phyloP scores from a whole-genome alignment of 2,797 vertebrate genomes.

The Lepilemur ruficaudatus region DNA sequence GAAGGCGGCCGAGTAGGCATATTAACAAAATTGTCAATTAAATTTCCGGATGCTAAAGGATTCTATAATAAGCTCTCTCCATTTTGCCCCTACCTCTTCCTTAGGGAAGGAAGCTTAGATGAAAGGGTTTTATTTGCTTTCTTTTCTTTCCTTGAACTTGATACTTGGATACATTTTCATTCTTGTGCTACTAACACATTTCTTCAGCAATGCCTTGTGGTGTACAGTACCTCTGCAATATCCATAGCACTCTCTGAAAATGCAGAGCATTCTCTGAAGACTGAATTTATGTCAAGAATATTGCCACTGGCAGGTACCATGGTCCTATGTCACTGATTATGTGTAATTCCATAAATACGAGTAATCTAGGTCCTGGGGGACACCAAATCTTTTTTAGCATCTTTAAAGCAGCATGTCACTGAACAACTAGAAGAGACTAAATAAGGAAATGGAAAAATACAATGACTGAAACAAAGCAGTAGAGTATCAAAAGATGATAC shows the following conservation, averaged over 20 bases:
- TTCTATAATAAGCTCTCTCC: not conserved
- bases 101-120: not conserved
- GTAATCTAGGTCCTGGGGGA: not conserved
- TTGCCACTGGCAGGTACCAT: not conserved
- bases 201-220: not conserved
- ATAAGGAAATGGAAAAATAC: not conserved
- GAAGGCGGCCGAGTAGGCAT: not conserved
- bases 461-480: not conserved
- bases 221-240: not conserved
- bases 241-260: not conserved
- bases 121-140: not conserved
- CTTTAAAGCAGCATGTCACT: not conserved
- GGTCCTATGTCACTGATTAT: not conserved
- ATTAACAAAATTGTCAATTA: conserved; percentile 51
- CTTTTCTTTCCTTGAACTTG: not conserved
- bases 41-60: conserved; percentile 26
- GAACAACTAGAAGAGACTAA: not conserved
- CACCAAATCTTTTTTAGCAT: not conserved
- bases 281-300: conserved; percentile 12
- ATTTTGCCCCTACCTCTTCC: not conserved
- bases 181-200: not conserved
- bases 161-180: not conserved
- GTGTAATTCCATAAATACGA: conserved; percentile 29
- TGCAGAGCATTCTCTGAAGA: not conserved
- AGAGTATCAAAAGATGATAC: not conserved